These are phyloP conservation scores for Hofmannophila pseudospretella DNA, from an alignment of 2,888 invertebrate genomes.

Conservation along the genomic window DNA sequence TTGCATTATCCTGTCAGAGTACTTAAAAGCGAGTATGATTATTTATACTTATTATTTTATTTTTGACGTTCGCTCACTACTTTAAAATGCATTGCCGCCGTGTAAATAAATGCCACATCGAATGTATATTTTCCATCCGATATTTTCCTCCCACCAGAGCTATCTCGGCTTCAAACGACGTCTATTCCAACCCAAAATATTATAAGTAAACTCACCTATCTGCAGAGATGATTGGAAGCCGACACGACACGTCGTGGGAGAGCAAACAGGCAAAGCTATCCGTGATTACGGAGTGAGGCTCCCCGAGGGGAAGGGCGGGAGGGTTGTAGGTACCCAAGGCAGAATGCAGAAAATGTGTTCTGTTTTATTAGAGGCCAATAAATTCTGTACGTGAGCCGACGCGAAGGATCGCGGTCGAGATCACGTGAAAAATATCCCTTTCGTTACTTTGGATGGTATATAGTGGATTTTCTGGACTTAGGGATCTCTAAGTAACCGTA, in stretches of 20 bases:
- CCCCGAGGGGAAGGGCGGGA: neutral
- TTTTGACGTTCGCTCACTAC: too few species aligned
- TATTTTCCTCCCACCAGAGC: too few species aligned
- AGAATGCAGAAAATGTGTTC: slow-evolving; percentile 66
- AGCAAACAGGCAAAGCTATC: neutral
- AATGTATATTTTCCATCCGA: too few species aligned
- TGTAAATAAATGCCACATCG: too few species aligned
- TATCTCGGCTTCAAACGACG: too few species aligned
- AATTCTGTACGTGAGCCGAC: slow-evolving; percentile 62
- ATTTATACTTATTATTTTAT: too few species aligned
- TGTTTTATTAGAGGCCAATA: slow-evolving; percentile 68
- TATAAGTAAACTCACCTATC: too few species aligned
- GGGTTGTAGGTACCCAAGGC: slow-evolving; percentile 3
- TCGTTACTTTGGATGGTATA: slow-evolving; percentile 9
- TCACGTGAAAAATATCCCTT: slow-evolving; percentile 39
- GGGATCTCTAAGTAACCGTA: too few species aligned
- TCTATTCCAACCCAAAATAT: too few species aligned
- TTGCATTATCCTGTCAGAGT: too few species aligned
- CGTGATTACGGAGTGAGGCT: neutral
- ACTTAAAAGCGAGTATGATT: too few species aligned
- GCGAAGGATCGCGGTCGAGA: slow-evolving; percentile 37
- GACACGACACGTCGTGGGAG: neutral
- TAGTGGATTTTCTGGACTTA: neutral
- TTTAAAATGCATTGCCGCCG: too few species aligned
- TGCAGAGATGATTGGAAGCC: neutral